Evolutionary conservation across 2,888 invertebrate genomes (phyloP), one percentile per base, ranked within the genome.

Genomic region (Cheilosia vernalis): DNA sequence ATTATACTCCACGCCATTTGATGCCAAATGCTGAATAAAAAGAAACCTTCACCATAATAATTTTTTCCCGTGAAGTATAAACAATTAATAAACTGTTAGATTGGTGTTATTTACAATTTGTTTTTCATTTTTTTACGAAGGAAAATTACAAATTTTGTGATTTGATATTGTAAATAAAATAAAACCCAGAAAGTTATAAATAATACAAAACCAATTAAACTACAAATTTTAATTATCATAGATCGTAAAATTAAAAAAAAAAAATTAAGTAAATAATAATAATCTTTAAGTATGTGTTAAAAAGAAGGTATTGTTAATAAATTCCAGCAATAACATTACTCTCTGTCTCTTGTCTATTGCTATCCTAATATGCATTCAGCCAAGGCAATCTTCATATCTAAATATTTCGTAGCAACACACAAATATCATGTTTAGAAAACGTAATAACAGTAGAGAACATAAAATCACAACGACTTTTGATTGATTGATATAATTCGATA

Each of bases 401-500:
- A 60, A 61, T 60, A 33, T 69, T 47, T 69, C 30, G 4, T 53
- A 73, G 40, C 21, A 67, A 21, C 56, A 27, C 15, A 64, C 27
- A 64, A 33, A 19, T 40, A 21, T 47, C 9, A 19, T 47, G 56
- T 44, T 27, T 55, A 73, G 13, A 49, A 17, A 53, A 58, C 4
- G 17, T 47, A 37, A 33, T 19, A 37, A 33, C 47, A 58, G 37
- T 64, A 77, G 37, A 69, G 13, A 64, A 63, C 19, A 24, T 49
- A 53, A 51, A 53, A 47, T 66, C 61, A 78, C 78, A 78, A 78
- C 78, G 78, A 78, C 69, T 70, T 56, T 69, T 55, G 56, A 70
- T 63, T 60, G 63, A 63, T 63, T 63, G 63, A 53, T 33, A 63
- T 49, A 30, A 24, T 69, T 5, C 30, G 10, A 7, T 15, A 42